Percentiles rank a stretch among this genome's conserved stretches.
Conservation (phyloP, 2,888 invertebrate genomes). For the Vandiemenella viatica region DNA sequence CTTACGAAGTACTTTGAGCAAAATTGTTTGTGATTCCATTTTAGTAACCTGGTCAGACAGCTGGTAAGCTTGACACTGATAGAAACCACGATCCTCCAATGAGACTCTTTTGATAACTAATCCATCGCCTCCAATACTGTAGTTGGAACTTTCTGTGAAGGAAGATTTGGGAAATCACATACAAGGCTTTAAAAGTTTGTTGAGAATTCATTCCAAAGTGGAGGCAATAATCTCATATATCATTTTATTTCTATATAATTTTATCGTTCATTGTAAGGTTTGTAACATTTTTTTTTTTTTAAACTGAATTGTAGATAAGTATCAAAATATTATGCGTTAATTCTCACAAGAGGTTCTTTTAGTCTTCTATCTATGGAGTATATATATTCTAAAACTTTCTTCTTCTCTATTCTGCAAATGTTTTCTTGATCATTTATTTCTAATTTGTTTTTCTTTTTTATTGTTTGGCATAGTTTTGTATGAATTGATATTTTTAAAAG, state of each 20-base stretch:
- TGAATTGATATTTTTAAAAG: no score
- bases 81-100: slow-evolving; percentile 38
- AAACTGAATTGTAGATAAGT: slow-evolving; percentile 12
- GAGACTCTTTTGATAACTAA: slow-evolving; percentile 39
- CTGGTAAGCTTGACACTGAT: slow-evolving; percentile 42
- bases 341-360: no score
- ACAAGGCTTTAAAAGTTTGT: no score
- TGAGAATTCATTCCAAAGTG: no score
- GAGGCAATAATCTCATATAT: no score
- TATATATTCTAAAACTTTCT: no score
- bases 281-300: not conserved
- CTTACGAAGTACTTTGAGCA: slow-evolving; percentile 44
- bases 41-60: slow-evolving; percentile 32
- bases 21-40: slow-evolving; percentile 37
- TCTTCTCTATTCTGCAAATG: no score
- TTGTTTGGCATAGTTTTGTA: no score
- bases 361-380: no score
- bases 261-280: not conserved
- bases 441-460: no score
- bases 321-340: no score
- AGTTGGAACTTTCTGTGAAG: slow-evolving; percentile 25
- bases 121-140: slow-evolving; percentile 36
- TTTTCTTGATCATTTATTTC: no score
- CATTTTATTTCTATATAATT: not conserved
- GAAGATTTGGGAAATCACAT: slow-evolving; percentile 1